These are phyloP conservation scores for Chlorocebus sabaeus DNA, from an alignment of 2,113 vertebrate species.

Conservation along the genomic window DNA sequence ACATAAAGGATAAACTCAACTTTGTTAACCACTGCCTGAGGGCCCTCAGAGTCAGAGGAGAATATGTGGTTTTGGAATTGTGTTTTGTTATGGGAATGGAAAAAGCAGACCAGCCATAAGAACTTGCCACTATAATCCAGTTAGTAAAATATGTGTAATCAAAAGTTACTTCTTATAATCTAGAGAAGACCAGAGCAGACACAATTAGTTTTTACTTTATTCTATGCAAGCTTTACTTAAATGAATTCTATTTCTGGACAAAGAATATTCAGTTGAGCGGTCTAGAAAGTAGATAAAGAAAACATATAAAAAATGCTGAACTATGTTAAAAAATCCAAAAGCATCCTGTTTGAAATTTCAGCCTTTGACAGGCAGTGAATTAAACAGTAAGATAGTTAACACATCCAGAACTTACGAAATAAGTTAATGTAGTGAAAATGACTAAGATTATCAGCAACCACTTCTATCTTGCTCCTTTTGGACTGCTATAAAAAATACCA, in stretches of 20 bases:
- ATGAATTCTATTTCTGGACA: slow-evolving; percentile 49
- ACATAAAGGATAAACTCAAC: slow-evolving; percentile 39
- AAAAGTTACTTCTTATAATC: slow-evolving; percentile 12
- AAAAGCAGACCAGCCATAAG: slow-evolving; percentile 14
- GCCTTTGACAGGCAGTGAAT: slow-evolving; percentile 70
- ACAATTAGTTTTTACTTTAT: not conserved
- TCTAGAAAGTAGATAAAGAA: slow-evolving; percentile 14
- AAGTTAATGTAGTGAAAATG: slow-evolving; percentile 13
- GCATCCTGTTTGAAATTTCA: slow-evolving; percentile 66
- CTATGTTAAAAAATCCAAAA: slow-evolving; percentile 55
- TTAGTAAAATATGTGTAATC: not conserved
- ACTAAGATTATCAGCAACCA: not conserved
- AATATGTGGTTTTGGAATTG: slow-evolving; percentile 37
- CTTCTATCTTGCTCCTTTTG: not conserved
- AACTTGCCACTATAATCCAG: not conserved
- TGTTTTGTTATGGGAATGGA: slow-evolving; percentile 21
- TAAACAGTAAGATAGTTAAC: slow-evolving; percentile 77
- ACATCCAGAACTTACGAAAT: slow-evolving; percentile 62
- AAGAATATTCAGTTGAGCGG: not conserved
- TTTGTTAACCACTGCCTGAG: slow-evolving; percentile 40
- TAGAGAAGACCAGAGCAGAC: not conserved
- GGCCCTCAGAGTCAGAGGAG: not conserved
- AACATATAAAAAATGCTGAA: slow-evolving; percentile 45
- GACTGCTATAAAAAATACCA: not conserved
- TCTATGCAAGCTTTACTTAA: slow-evolving; percentile 11